A percentile compares a stretch with the other conserved stretches of the same genome.
Evolutionary conservation across 2,888 invertebrate species (phyloP).

Genomic region (Eubasilissa splendida): DNA sequence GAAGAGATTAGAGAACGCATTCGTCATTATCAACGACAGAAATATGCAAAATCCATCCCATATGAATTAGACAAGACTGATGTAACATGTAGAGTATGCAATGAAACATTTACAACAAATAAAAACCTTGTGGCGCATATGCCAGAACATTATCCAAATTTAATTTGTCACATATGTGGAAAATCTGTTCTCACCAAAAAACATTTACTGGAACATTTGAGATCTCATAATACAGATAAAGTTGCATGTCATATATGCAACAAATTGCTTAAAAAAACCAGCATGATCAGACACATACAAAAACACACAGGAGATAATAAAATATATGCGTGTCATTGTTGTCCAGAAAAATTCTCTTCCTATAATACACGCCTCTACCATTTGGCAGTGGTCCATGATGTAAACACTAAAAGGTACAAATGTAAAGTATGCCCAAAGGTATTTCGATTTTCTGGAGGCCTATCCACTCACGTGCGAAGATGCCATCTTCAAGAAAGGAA

Average conservation of each 20-base stretch:
- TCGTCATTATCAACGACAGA: constrained; percentile 11
- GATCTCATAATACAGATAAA: constrained; percentile 17
- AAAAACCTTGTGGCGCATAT: constrained; percentile 46
- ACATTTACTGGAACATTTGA: constrained; percentile 45
- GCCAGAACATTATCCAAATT: constrained; percentile 50
- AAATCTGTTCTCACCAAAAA: constrained; percentile 42
- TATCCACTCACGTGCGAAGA: constrained; percentile 26
- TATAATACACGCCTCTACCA: constrained; percentile 17
- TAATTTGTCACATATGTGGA: constrained; percentile 52
- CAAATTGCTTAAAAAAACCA: constrained; percentile 30
- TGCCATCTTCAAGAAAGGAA: constrained; percentile 22
- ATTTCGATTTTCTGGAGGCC: constrained; percentile 16
- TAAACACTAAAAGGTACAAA: constrained; percentile 7
- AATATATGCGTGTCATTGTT: constrained; percentile 14
- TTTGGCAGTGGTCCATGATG: constrained; percentile 9
- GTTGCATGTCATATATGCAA: constrained; percentile 41
- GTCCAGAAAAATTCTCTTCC: constrained; percentile 19
- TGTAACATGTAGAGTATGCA: constrained; percentile 45
- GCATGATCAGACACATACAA: constrained; percentile 32
- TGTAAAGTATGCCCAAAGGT: constrained; percentile 27
- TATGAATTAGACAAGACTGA: constrained; percentile 44
- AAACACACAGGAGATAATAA: constrained; percentile 27
- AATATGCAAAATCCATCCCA: constrained; percentile 42
- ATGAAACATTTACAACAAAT: constrained; percentile 48
- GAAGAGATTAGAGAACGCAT: constrained; percentile 14